phyloP scores from a whole-genome alignment of 2,888 invertebrate species.

The Tubiluchus corallicola region DNA sequence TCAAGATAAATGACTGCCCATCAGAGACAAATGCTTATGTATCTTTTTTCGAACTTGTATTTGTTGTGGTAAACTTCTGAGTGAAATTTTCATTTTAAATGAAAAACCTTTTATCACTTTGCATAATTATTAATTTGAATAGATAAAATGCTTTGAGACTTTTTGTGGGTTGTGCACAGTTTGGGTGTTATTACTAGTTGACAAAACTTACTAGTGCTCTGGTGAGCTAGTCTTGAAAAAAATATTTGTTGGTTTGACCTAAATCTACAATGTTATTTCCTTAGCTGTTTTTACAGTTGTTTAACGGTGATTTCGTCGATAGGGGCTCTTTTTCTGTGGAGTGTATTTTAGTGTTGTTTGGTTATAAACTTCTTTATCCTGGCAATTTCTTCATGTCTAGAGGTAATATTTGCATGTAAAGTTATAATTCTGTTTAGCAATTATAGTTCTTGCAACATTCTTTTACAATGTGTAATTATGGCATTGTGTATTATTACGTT shows the following conservation, averaged over 20 bases:
- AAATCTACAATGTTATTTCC: constrained; percentile 7
- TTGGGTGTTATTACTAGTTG: no score
- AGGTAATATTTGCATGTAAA: constrained; percentile 40
- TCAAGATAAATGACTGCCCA: constrained; percentile 86
- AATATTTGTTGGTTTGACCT: neutral
- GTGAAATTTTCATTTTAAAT: constrained; percentile 6
- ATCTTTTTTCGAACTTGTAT: constrained; percentile 28
- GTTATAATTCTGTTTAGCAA: no score
- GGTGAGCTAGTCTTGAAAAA: no score
- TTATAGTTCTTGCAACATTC: no score
- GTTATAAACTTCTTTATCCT: constrained; percentile 86
- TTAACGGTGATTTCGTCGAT: constrained; percentile 99
- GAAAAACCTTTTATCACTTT: neutral
- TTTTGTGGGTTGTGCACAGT: neutral
- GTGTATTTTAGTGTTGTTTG: constrained; percentile 91
- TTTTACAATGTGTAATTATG: no score
- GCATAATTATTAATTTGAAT: constrained; percentile 4
- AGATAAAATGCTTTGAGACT: constrained; percentile 5
- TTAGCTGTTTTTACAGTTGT: constrained; percentile 39
- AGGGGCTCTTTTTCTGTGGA: constrained; percentile 97
- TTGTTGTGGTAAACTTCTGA: neutral
- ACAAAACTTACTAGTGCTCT: no score
- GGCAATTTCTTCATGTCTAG: constrained; percentile 92
- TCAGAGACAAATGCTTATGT: constrained; percentile 85
- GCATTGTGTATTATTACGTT: no score